Conservation (phyloP, 2,888 invertebrate species). For the Cactoblastis cactorum region DNA sequence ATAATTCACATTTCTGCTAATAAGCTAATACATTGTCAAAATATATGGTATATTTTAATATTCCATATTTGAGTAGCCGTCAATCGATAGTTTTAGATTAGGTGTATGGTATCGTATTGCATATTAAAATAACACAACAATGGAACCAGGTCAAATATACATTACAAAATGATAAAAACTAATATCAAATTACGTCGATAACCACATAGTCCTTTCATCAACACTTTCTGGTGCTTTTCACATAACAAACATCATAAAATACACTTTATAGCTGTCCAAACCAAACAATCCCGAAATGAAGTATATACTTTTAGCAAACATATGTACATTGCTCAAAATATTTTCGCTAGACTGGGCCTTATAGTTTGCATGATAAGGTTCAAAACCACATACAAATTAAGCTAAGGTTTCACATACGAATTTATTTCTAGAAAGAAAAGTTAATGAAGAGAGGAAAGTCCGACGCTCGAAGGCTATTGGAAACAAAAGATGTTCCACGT, state of each 20-base stretch:
- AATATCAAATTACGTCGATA: background rate
- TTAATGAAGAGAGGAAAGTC: constrained; percentile 55
- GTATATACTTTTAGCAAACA: constrained; percentile 16
- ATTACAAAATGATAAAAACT: background rate
- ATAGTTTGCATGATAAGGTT: constrained; percentile 20
- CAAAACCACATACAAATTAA: constrained; percentile 23
- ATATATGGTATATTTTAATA: too few relatives aligned
- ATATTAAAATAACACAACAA: constrained; percentile 1
- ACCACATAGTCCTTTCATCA: background rate
- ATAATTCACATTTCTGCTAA: too few relatives aligned
- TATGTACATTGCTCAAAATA: constrained; percentile 25
- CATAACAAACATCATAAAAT: constrained; percentile 39
- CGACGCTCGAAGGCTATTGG: constrained; percentile 42
- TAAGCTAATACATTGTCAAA: too few relatives aligned
- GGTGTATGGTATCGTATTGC: background rate
- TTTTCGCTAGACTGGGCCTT: constrained; percentile 21
- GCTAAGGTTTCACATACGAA: constrained; percentile 37
- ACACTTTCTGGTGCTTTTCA: constrained; percentile 29
- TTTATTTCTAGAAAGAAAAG: constrained; percentile 43
- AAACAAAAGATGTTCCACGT: constrained; percentile 46
- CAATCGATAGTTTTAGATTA: background rate
- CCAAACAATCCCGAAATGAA: constrained; percentile 36
- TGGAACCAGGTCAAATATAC: constrained; percentile 5
- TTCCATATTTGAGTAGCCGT: background rate
- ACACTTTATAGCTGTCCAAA: constrained; percentile 44